Conservation (phyloP, 2,888 invertebrate species). For the Allacma fusca region DNA sequence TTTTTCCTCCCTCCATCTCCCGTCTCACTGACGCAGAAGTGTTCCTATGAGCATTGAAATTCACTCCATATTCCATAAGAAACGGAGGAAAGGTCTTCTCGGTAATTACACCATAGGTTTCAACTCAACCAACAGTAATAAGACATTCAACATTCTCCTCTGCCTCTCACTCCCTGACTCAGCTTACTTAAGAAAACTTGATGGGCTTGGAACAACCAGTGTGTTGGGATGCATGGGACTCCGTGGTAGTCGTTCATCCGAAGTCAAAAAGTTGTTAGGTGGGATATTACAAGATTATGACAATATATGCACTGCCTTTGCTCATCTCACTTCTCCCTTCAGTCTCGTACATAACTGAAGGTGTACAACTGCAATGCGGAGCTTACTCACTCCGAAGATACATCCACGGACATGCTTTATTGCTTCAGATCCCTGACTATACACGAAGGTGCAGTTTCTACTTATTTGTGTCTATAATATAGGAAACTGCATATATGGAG, state of each 20-base stretch:
- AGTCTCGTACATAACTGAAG: neutral
- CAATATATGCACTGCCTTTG: constrained; percentile 4
- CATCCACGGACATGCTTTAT: too few species aligned
- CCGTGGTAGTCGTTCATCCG: neutral
- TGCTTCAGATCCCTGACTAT: too few species aligned
- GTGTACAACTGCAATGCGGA: neutral
- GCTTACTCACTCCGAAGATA: neutral
- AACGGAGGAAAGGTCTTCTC: constrained; percentile 34
- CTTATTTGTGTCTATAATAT: too few species aligned
- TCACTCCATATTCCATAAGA: constrained; percentile 35
- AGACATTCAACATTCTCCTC: constrained; percentile 41
- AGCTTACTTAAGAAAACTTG: neutral
- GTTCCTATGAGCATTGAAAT: neutral
- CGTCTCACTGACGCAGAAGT: neutral
- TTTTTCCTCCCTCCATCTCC: constrained; percentile 25
- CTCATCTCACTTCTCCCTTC: neutral
- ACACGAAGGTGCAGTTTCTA: too few species aligned
- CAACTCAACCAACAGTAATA: constrained; percentile 30
- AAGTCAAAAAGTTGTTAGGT: constrained; percentile 28
- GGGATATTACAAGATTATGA: constrained; percentile 33
- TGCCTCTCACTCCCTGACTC: constrained; percentile 21
- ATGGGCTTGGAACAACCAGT: neutral
- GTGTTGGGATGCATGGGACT: neutral
- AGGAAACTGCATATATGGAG: too few species aligned
- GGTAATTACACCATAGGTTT: constrained; percentile 38